These are phyloP conservation scores for Varanus salvator DNA, from an alignment of 2,113 vertebrate genomes.

Conservation along the genomic window DNA sequence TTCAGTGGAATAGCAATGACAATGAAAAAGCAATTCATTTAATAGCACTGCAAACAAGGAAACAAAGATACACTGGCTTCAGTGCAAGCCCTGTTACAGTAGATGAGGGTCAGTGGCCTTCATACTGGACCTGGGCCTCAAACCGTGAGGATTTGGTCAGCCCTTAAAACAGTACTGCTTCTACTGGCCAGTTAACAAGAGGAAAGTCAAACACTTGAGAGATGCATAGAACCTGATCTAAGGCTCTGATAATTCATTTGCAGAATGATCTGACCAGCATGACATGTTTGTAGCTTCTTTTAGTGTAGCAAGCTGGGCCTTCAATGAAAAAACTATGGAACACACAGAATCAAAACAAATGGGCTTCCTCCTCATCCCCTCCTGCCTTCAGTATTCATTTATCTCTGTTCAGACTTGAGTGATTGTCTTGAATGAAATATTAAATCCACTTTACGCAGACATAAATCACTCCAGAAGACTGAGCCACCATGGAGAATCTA, in stretches of 20 bases:
- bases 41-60: not conserved
- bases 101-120: conserved; percentile 34
- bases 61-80: conserved; percentile 57
- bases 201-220: conserved; percentile 1
- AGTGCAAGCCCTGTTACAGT: conserved; percentile 21
- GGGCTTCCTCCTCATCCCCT: not conserved
- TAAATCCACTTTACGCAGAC: fast-evolving
- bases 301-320: not conserved
- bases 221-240: conserved; percentile 21
- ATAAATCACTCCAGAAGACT: fast-evolving
- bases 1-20: not conserved
- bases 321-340: not conserved
- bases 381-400: not conserved
- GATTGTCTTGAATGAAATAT: not conserved
- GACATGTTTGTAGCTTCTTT: fast-evolving
- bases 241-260: not conserved
- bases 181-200: not conserved
- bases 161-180: not conserved
- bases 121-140: not conserved
- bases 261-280: conserved; percentile 4
- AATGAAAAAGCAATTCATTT: conserved; percentile 2
- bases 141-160: not conserved
- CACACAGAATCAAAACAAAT: not conserved
- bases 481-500: too few species aligned
- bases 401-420: not conserved